phyloP scores from a whole-genome alignment of 2,797 vertebrate species.

The Mormyrus proboscirostris region DNA sequence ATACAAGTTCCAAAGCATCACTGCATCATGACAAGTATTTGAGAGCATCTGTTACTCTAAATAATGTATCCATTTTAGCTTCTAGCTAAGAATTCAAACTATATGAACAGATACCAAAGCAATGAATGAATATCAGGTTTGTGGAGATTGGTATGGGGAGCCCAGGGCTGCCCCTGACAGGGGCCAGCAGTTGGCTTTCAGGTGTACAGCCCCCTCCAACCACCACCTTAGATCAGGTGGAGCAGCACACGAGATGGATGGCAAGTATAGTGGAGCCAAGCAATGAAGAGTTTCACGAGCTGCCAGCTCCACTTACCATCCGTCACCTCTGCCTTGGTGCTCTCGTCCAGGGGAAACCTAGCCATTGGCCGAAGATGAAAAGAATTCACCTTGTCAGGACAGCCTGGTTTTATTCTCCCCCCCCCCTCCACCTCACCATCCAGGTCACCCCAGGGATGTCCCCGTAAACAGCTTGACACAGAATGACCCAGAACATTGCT shows the following conservation, averaged over 20 bases:
- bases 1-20: background rate
- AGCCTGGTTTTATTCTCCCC: conserved; percentile 14
- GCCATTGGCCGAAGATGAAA: background rate
- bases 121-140: background rate
- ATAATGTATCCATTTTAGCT: background rate
- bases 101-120: background rate
- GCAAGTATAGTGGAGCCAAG: conserved; percentile 54
- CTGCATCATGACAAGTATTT: background rate
- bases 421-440: background rate
- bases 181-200: conserved; percentile 5
- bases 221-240: conserved; percentile 42
- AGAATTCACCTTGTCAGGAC: background rate
- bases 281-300: conserved; percentile 56
- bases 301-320: conserved; percentile 59
- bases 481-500: background rate
- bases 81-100: background rate
- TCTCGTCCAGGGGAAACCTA: background rate
- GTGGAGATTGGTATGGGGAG: background rate
- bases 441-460: conserved; percentile 6
- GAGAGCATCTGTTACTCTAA: background rate
- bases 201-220: conserved; percentile 39
- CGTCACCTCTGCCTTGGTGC: conserved; percentile 50
- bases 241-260: conserved; percentile 58
- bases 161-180: background rate
- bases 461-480: background rate